These are phyloP conservation scores for Tenthredo scrophulariae DNA, from an alignment of 2,888 invertebrate species.

Conservation along the genomic window DNA sequence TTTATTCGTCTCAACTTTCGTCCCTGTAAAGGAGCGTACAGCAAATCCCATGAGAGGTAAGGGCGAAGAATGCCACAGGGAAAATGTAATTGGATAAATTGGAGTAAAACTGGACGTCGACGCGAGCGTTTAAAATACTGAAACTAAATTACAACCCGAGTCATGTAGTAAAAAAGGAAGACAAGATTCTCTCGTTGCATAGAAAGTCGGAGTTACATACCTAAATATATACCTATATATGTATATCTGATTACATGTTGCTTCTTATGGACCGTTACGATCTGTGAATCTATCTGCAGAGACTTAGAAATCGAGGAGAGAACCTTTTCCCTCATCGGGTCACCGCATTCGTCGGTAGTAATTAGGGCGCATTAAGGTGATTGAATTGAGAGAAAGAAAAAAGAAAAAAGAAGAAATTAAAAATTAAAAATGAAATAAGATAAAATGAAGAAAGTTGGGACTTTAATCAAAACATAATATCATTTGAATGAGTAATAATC, in stretches of 20 bases:
- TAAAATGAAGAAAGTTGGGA: not conserved
- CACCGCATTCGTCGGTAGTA: constrained; percentile 53
- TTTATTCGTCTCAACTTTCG: not conserved
- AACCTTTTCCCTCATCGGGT: not conserved
- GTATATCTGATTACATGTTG: not conserved
- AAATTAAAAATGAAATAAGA: not conserved
- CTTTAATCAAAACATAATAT: constrained; percentile 34
- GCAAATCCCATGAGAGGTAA: not conserved
- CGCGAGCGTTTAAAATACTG: constrained; percentile 14
- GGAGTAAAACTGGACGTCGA: constrained; percentile 23
- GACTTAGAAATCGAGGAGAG: not conserved
- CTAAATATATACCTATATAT: no score
- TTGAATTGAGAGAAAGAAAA: constrained; percentile 55
- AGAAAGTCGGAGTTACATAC: not conserved
- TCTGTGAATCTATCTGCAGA: not conserved
- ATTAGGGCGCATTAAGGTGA: constrained; percentile 61
- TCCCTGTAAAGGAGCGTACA: not conserved
- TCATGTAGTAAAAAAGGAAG: not conserved
- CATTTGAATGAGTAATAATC: not conserved
- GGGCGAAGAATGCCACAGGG: not conserved
- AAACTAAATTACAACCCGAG: constrained; percentile 38
- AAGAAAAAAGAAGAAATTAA: not conserved
- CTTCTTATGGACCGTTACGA: not conserved
- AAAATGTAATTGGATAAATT: constrained; percentile 35
- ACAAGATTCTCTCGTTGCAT: not conserved